phyloP scores from a whole-genome alignment of 2,888 invertebrate species.

The Ectemnius continuus region DNA sequence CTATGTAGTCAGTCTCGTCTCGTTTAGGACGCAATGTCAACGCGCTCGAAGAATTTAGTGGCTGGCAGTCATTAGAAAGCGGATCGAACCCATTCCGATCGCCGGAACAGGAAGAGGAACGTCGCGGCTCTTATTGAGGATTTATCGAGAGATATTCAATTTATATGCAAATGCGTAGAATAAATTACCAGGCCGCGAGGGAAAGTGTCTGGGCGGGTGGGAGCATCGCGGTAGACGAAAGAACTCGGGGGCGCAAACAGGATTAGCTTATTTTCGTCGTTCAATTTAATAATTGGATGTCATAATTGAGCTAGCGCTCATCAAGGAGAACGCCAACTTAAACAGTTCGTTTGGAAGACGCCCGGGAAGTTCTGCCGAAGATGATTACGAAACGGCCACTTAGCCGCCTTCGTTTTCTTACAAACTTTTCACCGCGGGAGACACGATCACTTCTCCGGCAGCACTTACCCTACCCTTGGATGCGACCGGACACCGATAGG shows the following conservation, averaged over 20 bases:
- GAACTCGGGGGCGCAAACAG: slow-evolving; percentile 7
- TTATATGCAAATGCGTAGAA: slow-evolving; percentile 21
- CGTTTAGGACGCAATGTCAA: no score
- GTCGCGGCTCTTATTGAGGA: not conserved
- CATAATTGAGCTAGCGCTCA: slow-evolving; percentile 50
- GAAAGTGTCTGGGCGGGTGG: slow-evolving; percentile 19
- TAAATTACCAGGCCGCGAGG: slow-evolving; percentile 23
- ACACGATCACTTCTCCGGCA: not conserved
- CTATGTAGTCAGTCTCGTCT: not conserved
- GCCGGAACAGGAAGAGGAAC: not conserved
- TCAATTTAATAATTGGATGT: slow-evolving; percentile 47
- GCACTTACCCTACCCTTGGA: not conserved
- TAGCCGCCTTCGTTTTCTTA: slow-evolving; percentile 45
- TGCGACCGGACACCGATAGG: slow-evolving; percentile 20
- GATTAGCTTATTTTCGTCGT: slow-evolving; percentile 41
- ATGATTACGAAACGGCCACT: slow-evolving; percentile 52
- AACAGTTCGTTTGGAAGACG: slow-evolving; percentile 35
- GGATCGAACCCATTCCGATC: slow-evolving; percentile 20
- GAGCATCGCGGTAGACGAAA: slow-evolving; percentile 16
- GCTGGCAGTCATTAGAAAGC: not conserved
- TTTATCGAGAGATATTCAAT: slow-evolving; percentile 32
- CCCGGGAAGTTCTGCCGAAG: slow-evolving; percentile 27
- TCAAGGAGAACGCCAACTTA: slow-evolving; percentile 40
- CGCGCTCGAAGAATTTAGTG: not conserved
- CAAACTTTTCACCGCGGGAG: slow-evolving; percentile 30